Base-by-base conservation (phyloP, 2,797 vertebrate species). In the Thalassophryne amazonica region DNA sequence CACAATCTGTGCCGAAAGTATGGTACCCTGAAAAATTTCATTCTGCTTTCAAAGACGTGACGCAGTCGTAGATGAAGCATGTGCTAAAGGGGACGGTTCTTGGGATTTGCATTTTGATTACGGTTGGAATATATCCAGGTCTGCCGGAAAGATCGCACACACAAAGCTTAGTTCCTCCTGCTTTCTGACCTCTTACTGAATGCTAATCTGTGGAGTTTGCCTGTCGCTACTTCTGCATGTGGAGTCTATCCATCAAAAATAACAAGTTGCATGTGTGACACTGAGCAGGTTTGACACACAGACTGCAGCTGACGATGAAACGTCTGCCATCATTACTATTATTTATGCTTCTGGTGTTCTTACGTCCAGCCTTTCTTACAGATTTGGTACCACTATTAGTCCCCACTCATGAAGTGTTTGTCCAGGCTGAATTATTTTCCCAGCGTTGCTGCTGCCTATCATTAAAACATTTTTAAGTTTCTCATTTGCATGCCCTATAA, bases 221-320 rank as follows among this genome's bases (percentile, higher is more conserved):
- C 81, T 77, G 78, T 76, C 76, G 69, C 67, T 59, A 69, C 76
- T 78, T 84, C 74, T 91, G 89, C 88, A 90, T 90, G 90, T 76
- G 70, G 69, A 79, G 57, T 61, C 80, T 79, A 12, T 78, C 70
- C 57, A 41, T 82, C 74, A 72, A 67, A 61, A 73, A 74, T 78
- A 78, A 83, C 54, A 69, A 85, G 72, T 65, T 89, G 88, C 88
- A 91, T 91, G 88, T 81, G 75, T 84, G 80, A 78, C 76, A 83
- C 60, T 67, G 62, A 62, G 71, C 73, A 62, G 73, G 67, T 79
- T 78, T 70, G 59, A 65, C 68, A 58, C 67, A 60, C 41, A 62
- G 68, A 74, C 68, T 74, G 67, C 57, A 43, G 54, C n/a, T 53
- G 49, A 67, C 38, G 53, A 67, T 59, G 52, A 60, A 60, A 64